Percentiles rank a stretch among this genome's conserved stretches.
Conservation (phyloP, 2,113 vertebrate species). For the Pollimyrus isidori region DNA sequence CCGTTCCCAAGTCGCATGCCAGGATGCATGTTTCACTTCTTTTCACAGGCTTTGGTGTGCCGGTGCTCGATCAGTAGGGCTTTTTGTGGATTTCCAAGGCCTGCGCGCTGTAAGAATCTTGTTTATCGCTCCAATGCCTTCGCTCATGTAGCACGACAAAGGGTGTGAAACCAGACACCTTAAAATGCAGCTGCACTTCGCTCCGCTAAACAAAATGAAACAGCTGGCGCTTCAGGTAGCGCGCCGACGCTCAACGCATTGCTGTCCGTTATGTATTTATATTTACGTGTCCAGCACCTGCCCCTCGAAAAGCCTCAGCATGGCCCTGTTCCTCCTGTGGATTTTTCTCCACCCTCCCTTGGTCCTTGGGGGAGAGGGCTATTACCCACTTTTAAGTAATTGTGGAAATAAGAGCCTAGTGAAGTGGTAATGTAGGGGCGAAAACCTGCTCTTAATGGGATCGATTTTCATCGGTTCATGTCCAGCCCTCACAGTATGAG, state of each 20-base stretch:
- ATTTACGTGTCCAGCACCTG: background rate
- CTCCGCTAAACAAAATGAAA: background rate
- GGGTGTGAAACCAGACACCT: background rate
- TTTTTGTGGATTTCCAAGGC: background rate
- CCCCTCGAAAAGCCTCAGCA: background rate
- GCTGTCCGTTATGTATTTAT: background rate
- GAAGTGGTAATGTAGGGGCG: background rate
- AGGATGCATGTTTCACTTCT: background rate
- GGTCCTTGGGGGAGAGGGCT: background rate
- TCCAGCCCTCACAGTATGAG: background rate
- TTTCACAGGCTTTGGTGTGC: background rate
- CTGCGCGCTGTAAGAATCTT: background rate
- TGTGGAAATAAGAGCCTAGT: background rate
- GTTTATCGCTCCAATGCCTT: background rate
- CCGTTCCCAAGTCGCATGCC: background rate
- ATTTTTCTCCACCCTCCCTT: background rate
- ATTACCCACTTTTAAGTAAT: background rate
- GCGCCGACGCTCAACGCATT: background rate
- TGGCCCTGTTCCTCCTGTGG: background rate
- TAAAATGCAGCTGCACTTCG: background rate
- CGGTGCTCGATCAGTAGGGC: background rate
- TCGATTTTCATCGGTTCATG: background rate
- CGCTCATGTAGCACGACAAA: background rate
- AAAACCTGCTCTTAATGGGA: background rate
- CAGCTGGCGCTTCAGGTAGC: background rate